Evolutionary conservation across 2,888 invertebrate genomes (phyloP).

Genomic region (Caenorhabditis afra): DNA sequence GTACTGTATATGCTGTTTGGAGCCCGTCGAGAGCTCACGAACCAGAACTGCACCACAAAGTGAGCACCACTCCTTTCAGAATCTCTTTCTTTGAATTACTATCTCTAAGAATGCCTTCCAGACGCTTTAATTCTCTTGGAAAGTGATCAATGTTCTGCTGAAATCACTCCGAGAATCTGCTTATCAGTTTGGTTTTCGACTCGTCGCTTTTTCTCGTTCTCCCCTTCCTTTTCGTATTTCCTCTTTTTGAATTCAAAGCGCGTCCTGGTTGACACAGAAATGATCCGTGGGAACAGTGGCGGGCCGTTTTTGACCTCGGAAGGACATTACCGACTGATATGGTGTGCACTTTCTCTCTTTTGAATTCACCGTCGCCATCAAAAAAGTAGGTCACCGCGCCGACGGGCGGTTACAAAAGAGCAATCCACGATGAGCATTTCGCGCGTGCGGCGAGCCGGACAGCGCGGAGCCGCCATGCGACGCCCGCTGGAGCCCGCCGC

Average conservation of each 20-base stretch:
- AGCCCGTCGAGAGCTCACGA: too few relatives aligned
- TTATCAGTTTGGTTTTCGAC: not conserved
- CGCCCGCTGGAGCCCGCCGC: conserved; percentile 3
- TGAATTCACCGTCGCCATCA: not conserved
- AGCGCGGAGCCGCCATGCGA: conserved; percentile 15
- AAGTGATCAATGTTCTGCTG: too few relatives aligned
- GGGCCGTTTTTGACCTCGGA: not conserved
- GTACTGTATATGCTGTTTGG: too few relatives aligned
- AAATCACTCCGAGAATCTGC: not conserved
- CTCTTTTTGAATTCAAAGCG: not conserved
- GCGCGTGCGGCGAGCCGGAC: conserved; percentile 22
- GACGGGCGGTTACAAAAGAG: conserved; percentile 32
- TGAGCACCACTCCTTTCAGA: too few relatives aligned
- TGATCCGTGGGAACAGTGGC: conserved; percentile 10
- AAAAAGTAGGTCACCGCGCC: conserved; percentile 7
- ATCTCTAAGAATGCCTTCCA: too few relatives aligned
- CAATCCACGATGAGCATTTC: conserved; percentile 34
- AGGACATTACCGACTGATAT: not conserved
- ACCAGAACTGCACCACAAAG: too few relatives aligned
- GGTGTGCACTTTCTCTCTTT: not conserved
- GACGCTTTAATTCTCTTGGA: too few relatives aligned
- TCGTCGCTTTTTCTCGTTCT: not conserved
- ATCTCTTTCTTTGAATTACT: too few relatives aligned
- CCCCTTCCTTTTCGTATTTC: not conserved
- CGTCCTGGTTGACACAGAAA: conserved; percentile 4